Evolutionary conservation across 2,113 vertebrate genomes (phyloP), one percentile per base, ranked within the genome.

Genomic region (Hypocryptadius cinnamomeus): DNA sequence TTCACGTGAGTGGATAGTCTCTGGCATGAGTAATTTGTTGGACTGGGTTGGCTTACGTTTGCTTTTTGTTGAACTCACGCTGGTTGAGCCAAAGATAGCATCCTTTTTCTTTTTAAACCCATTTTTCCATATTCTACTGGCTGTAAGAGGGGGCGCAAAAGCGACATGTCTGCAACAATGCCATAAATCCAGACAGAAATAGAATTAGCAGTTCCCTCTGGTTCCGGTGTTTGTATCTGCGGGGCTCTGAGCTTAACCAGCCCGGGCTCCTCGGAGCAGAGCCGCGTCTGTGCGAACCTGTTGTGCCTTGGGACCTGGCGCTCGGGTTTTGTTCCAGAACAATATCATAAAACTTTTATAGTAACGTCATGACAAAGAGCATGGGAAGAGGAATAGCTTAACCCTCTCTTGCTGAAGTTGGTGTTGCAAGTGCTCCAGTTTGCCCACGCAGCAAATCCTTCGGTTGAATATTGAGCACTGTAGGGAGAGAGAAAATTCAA

Each of bases 111-210:
- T 93, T 96, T 94, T 70, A 77, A 89, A 83, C 51, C 81, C 31
- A 0, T 87, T 94, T 96, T 94, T 96, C 94, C 91, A 64, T 93
- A 90, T 85, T 85, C 31, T 73, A 21, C 68, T 93, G 79, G 71
- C 91, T 92, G 74, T 74, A 80, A 45, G 47, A 78, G 79, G 59
- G 79, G 71, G 39, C 0, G 9, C 16, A 3, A 65, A 81, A 95
- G 69, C 0, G 10, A 81, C 86, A 57, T 37, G 76, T 78, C 88
- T 95, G 63, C 82, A 93, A 54, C 64, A 77, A 66, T 47, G 72
- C 91, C 53, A 45, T 93, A 94, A 95, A 95, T 90, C 69, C 89
- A 80, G 91, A 87, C 81, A 91, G 93, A 93, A 95, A 92, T 90
- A 93, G 87, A 87, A 80, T 70, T 25, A 91, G 66, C 81, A 87